Base-by-base conservation (phyloP, 2,888 invertebrate genomes). In the Rhyacophila evoluta region DNA sequence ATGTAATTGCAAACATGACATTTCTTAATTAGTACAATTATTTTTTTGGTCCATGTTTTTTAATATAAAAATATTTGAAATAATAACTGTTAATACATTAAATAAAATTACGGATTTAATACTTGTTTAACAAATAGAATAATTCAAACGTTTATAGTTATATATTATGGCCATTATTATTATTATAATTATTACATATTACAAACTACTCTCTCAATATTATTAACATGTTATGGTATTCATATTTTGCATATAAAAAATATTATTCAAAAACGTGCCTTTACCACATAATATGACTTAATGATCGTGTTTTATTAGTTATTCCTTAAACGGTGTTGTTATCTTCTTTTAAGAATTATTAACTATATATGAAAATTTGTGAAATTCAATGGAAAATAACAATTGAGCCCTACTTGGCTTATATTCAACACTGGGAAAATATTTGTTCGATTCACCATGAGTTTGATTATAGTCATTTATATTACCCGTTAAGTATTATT, bases 81-180 rank as follows among this genome's bases (percentile, higher is more conserved):
- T 55, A 55, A 55, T 55, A 55, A 55, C 55, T 55, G 55, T 55
- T 55, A 55, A 55, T 55, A 55, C 55, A 77, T 78, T 78, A 74
- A 69, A 78, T 78, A 68, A 74, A 72, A 72, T 72, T 72, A 72
- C 37, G 36, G 72, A 41, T 78, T 70, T 74, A 73, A 69, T 77
- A 55, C 41, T 78, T 70, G 69, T 78, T 74, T 71, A 74, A 78
- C 74, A 76, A 39, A 74, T 77, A 72, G 38, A 27, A 72, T 77
- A 75, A 71, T 74, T 75, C 67, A 74, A 74, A 74, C 68, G 73
- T 81, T 77, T 72, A 80, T 37, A 80, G 75, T 75, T 74, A 78
- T 81, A 72, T 77, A 76, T 81, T 81, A 82, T 81, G 81, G 81
- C 79, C 81, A 78, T 82, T 82, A 82, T 81, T 77, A 79, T 75